These are phyloP conservation scores for Stigmatopora argus DNA, from an alignment of 2,113 vertebrate species.

Conservation along the genomic window DNA sequence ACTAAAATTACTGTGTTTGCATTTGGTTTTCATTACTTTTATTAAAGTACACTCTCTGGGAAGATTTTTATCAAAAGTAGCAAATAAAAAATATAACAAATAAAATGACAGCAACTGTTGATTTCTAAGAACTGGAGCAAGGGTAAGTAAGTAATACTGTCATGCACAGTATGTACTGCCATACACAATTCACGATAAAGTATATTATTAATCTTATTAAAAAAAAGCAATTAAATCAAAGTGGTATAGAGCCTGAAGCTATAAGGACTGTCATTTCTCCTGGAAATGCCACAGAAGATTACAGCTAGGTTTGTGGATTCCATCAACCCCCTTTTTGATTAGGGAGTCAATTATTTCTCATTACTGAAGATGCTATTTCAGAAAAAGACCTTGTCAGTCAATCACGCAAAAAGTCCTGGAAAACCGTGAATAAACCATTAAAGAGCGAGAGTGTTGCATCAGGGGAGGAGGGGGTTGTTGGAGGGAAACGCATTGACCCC, in stretches of 20 bases:
- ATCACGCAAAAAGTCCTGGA: conserved; percentile 67
- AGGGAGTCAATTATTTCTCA: conserved; percentile 74
- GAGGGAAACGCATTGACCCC: conserved; percentile 54
- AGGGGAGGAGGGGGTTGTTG: conserved; percentile 26
- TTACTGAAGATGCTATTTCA: conserved; percentile 76
- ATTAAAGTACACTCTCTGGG: neutral
- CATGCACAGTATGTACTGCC: conserved; percentile 10
- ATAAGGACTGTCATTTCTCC: conserved; percentile 68
- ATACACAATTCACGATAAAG: conserved; percentile 50
- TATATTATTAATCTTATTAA: conserved; percentile 67
- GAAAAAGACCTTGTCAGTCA: conserved; percentile 76
- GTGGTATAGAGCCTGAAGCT: conserved; percentile 67
- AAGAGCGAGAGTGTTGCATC: conserved; percentile 42
- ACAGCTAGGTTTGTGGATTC: conserved; percentile 69
- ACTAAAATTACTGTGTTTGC: neutral
- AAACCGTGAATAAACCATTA: conserved; percentile 68
- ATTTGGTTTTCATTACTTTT: neutral
- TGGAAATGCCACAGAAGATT: conserved; percentile 73
- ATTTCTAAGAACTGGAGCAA: conserved; percentile 39
- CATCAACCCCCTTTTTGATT: conserved; percentile 68
- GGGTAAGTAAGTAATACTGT: conserved; percentile 11
- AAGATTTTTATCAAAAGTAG: too few species aligned
- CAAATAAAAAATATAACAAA: too few species aligned
- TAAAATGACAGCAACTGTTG: too few species aligned
- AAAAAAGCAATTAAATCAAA: conserved; percentile 73